These are phyloP conservation scores for Procambarus clarkii DNA, from an alignment of 1,140 invertebrate species.

Conservation along the genomic window DNA sequence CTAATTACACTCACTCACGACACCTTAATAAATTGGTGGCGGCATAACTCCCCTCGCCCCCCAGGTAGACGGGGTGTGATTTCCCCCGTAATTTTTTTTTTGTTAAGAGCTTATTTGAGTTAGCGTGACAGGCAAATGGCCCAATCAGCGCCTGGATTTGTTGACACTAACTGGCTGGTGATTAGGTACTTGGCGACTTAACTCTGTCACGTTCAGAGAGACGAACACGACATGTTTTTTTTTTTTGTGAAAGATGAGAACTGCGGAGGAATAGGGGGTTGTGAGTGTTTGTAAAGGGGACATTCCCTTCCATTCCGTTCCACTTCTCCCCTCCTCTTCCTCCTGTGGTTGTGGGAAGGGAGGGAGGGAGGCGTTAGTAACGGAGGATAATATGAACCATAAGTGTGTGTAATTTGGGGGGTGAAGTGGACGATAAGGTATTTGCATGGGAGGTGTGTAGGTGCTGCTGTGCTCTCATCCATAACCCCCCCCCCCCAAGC, in stretches of 20 bases:
- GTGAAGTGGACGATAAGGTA: slow-evolving; percentile 3
- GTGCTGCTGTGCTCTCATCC: background rate
- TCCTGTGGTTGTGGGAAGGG: too few species aligned
- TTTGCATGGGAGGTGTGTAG: background rate
- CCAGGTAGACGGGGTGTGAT: background rate
- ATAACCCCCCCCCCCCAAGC: background rate
- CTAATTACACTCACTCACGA: slow-evolving; percentile 1
- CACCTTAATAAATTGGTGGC: background rate
- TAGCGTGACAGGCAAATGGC: slow-evolving; percentile 43
- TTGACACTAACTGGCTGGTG: slow-evolving; percentile 21
- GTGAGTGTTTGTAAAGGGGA: too few species aligned
- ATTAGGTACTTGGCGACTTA: background rate
- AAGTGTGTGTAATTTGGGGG: background rate
- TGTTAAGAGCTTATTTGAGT: slow-evolving; percentile 15
- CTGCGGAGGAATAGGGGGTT: background rate
- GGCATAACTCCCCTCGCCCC: background rate
- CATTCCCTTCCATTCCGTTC: too few species aligned
- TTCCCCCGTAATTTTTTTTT: background rate
- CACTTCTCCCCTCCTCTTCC: too few species aligned
- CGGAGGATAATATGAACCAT: background rate
- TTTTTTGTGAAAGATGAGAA: background rate
- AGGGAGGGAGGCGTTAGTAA: background rate
- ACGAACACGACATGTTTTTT: background rate
- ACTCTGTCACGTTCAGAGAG: background rate
- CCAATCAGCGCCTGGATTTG: slow-evolving; percentile 30